Evolutionary conservation across 2,113 vertebrate species (phyloP).

Genomic region (Chaenocephalus aceratus): DNA sequence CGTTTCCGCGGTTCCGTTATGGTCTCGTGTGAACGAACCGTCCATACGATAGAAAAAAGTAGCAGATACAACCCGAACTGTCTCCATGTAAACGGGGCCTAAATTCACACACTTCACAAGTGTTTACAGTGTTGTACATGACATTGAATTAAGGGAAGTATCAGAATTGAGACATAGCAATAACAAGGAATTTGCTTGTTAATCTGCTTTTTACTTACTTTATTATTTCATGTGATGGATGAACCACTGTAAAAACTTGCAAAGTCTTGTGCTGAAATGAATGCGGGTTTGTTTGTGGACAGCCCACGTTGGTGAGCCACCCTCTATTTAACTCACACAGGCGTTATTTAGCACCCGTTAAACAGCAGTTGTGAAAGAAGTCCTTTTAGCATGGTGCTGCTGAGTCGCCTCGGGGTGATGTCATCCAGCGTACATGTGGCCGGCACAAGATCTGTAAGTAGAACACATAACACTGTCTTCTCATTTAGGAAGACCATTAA

Average conservation of each 20-base stretch:
- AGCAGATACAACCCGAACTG: too few species aligned
- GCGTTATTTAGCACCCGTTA: conserved; percentile 69
- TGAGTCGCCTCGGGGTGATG: conserved; percentile 69
- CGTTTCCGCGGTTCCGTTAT: too few species aligned
- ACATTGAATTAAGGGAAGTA: too few species aligned
- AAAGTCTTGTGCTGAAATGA: conserved; percentile 32
- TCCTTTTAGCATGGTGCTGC: conserved; percentile 52
- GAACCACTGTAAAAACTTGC: conserved; percentile 47
- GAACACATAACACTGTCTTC: conserved; percentile 70
- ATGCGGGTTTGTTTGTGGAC: conserved; percentile 50
- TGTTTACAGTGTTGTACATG: too few species aligned
- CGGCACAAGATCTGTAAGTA: conserved; percentile 74
- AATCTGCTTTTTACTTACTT: conserved; percentile 25
- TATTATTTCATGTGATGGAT: conserved; percentile 45
- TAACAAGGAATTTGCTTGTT: too few species aligned
- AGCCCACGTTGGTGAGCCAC: conserved; percentile 53
- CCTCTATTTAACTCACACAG: conserved; percentile 70
- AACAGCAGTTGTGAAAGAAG: conserved; percentile 74
- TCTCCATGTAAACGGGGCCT: too few species aligned
- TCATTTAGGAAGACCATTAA: conserved; percentile 58
- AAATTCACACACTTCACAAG: too few species aligned
- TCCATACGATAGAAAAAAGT: too few species aligned
- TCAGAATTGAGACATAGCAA: too few species aligned
- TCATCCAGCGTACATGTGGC: conserved; percentile 76
- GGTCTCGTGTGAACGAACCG: too few species aligned